These are phyloP conservation scores for Spilosoma lubricipeda DNA, from an alignment of 2,888 invertebrate species.

Conservation along the genomic window DNA sequence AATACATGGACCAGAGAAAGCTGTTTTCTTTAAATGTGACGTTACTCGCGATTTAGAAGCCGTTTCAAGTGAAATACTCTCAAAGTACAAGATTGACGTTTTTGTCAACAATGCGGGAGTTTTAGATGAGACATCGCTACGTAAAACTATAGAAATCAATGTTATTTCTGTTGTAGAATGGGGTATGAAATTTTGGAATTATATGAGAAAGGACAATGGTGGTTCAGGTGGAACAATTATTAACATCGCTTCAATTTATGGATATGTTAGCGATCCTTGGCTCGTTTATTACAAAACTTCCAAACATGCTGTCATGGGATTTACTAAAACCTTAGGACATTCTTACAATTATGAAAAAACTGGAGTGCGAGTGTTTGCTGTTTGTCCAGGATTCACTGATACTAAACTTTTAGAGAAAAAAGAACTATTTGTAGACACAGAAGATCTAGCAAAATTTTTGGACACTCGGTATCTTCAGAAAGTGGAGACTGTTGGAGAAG, in stretches of 20 bases:
- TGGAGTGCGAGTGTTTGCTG: conserved; percentile 57
- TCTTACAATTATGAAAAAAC: conserved; percentile 68
- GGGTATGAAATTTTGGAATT: conserved; percentile 80
- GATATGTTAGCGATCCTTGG: conserved; percentile 19
- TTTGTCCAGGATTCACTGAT: conserved; percentile 44
- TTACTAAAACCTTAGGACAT: conserved; percentile 73
- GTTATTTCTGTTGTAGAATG: conserved; percentile 59
- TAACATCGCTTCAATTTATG: conserved; percentile 85
- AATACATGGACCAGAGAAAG: conserved; percentile 36
- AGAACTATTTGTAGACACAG: neutral
- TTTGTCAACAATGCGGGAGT: conserved; percentile 77
- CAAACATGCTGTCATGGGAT: conserved; percentile 80
- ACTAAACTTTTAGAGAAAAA: neutral
- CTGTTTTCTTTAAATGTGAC: conserved; percentile 54
- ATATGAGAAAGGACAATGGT: conserved; percentile 83
- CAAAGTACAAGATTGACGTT: conserved; percentile 41
- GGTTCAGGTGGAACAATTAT: conserved; percentile 87
- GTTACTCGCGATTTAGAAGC: conserved; percentile 34
- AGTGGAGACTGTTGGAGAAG: conserved; percentile 36
- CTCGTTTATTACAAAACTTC: conserved; percentile 64
- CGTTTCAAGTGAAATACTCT: conserved; percentile 26
- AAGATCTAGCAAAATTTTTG: conserved; percentile 21
- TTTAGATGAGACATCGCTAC: conserved; percentile 47
- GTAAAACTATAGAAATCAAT: conserved; percentile 64
- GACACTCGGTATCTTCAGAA: conserved; percentile 56